Conservation (phyloP, 2,888 invertebrate species). For the Agrilus cyanescens region DNA sequence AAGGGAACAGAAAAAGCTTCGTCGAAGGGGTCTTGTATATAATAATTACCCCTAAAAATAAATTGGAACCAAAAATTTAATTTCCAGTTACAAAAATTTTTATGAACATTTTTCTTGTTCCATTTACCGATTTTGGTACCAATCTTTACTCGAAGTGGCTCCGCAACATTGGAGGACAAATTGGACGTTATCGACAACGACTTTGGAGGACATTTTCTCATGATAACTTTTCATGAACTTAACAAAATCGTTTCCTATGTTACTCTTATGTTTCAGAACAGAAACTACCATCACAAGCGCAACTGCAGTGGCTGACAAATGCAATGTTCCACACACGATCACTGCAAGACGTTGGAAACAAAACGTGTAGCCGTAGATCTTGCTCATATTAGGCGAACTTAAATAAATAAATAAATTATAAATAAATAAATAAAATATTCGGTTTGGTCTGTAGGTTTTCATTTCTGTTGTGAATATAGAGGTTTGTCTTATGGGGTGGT, state of each 20-base stretch:
- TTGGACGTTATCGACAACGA: conserved; percentile 22
- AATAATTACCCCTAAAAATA: no score
- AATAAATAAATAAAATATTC: not conserved
- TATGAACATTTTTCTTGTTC: no score
- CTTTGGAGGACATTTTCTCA: conserved; percentile 15
- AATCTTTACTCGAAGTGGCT: conserved; percentile 18
- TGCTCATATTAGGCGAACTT: conserved; percentile 17
- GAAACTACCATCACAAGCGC: conserved; percentile 2
- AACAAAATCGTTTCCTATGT: conserved; percentile 8
- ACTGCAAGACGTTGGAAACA: conserved; percentile 21
- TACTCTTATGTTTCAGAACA: conserved; percentile 3
- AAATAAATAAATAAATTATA: conserved; percentile 2
- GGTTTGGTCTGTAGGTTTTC: not conserved
- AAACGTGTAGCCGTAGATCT: conserved; percentile 20
- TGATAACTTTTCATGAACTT: conserved; percentile 14
- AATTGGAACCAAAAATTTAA: no score
- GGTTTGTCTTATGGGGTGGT: no score
- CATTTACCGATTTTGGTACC: conserved; percentile 16
- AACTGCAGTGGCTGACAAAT: conserved; percentile 11
- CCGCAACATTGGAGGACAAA: conserved; percentile 24
- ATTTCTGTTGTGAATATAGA: no score
- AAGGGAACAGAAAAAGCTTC: no score
- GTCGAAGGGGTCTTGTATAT: no score
- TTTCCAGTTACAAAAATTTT: no score
- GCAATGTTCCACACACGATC: conserved; percentile 14